phyloP scores from a whole-genome alignment of 2,797 vertebrate genomes.

The Sebastiscus tertius region DNA sequence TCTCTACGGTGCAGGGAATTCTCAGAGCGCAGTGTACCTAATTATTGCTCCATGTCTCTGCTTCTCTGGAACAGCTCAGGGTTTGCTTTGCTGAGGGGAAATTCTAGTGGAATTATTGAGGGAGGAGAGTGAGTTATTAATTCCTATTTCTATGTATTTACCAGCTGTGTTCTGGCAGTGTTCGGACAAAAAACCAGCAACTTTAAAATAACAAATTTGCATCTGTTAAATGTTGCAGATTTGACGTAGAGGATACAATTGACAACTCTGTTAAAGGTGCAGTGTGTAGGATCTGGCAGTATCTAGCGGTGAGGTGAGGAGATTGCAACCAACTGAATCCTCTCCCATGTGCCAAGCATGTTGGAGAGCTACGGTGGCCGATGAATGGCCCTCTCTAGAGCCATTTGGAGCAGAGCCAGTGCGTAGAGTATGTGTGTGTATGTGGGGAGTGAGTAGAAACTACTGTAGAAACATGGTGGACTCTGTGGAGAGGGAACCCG shows the following conservation, averaged over 20 bases:
- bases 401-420: too few relatives aligned
- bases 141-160: constrained; percentile 30
- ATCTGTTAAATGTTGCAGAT: background rate
- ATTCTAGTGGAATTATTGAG: constrained; percentile 53
- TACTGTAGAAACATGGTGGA: too few relatives aligned
- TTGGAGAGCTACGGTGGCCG: too few relatives aligned
- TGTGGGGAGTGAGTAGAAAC: too few relatives aligned
- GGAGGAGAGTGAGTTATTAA: constrained; percentile 35
- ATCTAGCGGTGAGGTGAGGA: too few relatives aligned
- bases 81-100: constrained; percentile 50
- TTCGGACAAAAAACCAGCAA: background rate
- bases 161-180: constrained; percentile 12
- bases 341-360: too few relatives aligned
- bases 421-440: too few relatives aligned
- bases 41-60: constrained; percentile 59
- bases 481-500: too few relatives aligned
- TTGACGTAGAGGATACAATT: background rate
- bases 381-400: too few relatives aligned
- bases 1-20: constrained; percentile 44
- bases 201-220: constrained; percentile 4
- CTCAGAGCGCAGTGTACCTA: constrained; percentile 49
- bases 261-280: background rate
- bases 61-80: constrained; percentile 26
- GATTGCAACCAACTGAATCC: too few relatives aligned
- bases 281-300: too few relatives aligned